A percentile compares a stretch with the other conserved stretches of the same genome.
Conservation (phyloP, 2,888 invertebrate genomes). For the Thera obeliscata region DNA sequence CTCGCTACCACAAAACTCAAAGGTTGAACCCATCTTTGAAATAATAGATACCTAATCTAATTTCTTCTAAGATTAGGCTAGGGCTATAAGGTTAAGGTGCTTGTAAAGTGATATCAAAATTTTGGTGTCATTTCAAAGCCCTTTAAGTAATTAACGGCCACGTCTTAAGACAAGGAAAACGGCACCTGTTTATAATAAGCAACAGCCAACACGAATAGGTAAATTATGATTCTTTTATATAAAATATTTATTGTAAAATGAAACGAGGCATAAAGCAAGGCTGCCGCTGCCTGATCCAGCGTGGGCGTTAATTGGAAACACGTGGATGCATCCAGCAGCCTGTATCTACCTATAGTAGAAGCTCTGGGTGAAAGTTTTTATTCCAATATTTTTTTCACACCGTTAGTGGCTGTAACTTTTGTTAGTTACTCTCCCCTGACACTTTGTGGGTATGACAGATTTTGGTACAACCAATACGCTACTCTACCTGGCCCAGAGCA, state of each 20-base stretch:
- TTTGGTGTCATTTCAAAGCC: too few species aligned
- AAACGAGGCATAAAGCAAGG: conserved; percentile 24
- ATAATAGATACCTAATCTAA: conserved; percentile 4
- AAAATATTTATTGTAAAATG: conserved; percentile 1
- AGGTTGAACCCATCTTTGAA: conserved; percentile 36
- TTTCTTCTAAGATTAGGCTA: not conserved
- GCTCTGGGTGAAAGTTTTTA: conserved; percentile 46
- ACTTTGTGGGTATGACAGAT: too few species aligned
- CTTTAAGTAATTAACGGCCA: too few species aligned
- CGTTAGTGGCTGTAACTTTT: not conserved
- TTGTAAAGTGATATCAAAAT: too few species aligned
- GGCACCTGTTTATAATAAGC: too few species aligned
- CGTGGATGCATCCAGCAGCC: conserved; percentile 55
- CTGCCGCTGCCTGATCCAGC: conserved; percentile 38
- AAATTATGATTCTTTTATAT: not conserved
- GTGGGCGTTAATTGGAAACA: conserved; percentile 61
- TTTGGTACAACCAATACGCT: too few species aligned
- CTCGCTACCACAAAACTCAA: conserved; percentile 44
- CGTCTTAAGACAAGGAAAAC: too few species aligned
- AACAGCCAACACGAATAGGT: too few species aligned
- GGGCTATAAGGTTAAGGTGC: too few species aligned
- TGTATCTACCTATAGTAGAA: conserved; percentile 53
- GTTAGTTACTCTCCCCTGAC: not conserved
- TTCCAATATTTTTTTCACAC: conserved; percentile 17
- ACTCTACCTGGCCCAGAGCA: too few species aligned